Base-by-base conservation (phyloP, 1,140 invertebrate species). In the Sarcophaga peregrina region DNA sequence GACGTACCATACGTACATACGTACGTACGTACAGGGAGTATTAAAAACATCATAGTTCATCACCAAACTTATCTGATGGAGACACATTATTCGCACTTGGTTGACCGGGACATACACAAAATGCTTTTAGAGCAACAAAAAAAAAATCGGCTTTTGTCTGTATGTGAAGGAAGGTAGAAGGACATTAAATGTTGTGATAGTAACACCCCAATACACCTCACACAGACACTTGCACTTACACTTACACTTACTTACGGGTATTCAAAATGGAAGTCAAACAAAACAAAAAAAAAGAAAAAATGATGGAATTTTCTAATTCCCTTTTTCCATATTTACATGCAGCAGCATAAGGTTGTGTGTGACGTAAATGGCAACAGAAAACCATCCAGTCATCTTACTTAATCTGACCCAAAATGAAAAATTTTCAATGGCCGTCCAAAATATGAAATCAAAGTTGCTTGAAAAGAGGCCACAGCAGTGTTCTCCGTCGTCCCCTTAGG, bases 31-130 rank as follows among this genome's bases (percentile, higher is more conserved):
- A 68, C 75, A 50, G 50, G 17, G 47, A 78, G 48, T 50, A 20
- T 50, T 78, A 78, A 37, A 37, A 78, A 52, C 75, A 78, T 78
- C 48, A 78, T 78, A 78, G 75, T 78, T 78, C 75, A 50, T 78
- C 75, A 78, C 75, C 75, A 78, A 78, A 50, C 75, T 78, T 78
- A 78, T 78, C 75, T 78, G 75, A 78, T 78, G 75, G 75, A 78
- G 75, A 78, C 75, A 78, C 75, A 78, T 78, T 78, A 78, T 78
- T 78, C 48, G 75, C 75, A 78, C 75, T 78, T 78, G 75, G 75
- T 78, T 78, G 75, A 78, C 75, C 75, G 75, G 75, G 75, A 78
- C 48, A 78, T 52, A 48, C 47, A 50, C 9, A 25, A 47, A 76
- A 47, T 25, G 62, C 62, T 72, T 72, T 72, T n/a, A 78, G 9